Percentiles rank a stretch among this genome's conserved stretches.
These are phyloP conservation scores for Chaetodon auriga DNA, from an alignment of 2,113 vertebrate species.

Conservation along the genomic window DNA sequence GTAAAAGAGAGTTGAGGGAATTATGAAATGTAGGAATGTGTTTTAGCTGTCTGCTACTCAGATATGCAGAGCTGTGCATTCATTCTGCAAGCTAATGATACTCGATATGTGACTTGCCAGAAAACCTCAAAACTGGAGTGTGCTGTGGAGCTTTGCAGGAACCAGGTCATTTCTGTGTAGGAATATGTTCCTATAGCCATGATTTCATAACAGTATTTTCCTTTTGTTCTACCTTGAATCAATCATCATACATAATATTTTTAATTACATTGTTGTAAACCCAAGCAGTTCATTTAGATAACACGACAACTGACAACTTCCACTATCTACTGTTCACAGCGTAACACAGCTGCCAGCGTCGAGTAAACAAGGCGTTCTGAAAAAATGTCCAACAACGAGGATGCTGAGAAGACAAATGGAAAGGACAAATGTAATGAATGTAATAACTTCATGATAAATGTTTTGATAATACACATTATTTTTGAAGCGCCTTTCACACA, in stretches of 20 bases:
- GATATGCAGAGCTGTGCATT: constrained; percentile 21
- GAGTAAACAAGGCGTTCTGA: not conserved
- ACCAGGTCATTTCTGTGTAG: too few relatives aligned
- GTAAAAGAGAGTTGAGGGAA: constrained; percentile 43
- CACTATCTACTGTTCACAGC: not conserved
- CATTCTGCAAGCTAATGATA: not conserved
- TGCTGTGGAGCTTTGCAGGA: not conserved
- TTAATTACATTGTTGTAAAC: not conserved
- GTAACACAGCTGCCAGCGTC: not conserved
- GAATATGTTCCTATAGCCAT: too few relatives aligned
- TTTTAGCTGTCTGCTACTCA: constrained; percentile 4
- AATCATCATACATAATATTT: not conserved
- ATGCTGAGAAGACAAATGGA: not conserved
- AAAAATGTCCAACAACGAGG: not conserved
- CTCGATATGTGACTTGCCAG: not conserved
- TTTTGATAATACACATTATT: too few relatives aligned
- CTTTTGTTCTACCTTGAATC: not conserved
- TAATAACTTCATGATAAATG: not conserved
- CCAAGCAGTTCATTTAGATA: not conserved
- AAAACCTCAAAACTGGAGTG: not conserved
- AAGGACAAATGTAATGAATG: not conserved
- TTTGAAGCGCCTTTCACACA: not conserved
- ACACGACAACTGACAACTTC: not conserved
- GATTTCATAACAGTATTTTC: not conserved
- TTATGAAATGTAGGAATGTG: constrained; percentile 10